phyloP scores from a whole-genome alignment of 2,888 invertebrate genomes.

The Pterostichus madidus region DNA sequence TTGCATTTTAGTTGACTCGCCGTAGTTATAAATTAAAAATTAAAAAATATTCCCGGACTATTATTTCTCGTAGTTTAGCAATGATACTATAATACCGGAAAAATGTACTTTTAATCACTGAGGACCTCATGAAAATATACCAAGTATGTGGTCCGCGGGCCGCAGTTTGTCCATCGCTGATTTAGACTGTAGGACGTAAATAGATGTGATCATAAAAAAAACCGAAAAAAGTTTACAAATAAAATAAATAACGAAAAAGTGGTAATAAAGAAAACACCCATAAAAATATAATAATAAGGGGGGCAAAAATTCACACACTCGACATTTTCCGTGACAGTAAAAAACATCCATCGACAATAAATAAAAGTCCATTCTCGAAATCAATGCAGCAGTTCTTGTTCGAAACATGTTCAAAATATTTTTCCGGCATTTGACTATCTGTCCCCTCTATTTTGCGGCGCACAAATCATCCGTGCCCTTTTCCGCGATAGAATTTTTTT shows the following conservation, averaged over 20 bases:
- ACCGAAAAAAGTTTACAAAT: slow-evolving; percentile 34
- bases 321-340: slow-evolving; percentile 39
- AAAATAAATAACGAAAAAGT: slow-evolving; percentile 35
- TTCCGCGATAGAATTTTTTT: slow-evolving; percentile 70
- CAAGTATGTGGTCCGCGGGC: too few relatives aligned
- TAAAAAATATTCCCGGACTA: too few relatives aligned
- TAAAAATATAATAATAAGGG: slow-evolving; percentile 39
- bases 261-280: slow-evolving; percentile 6
- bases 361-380: slow-evolving; percentile 29
- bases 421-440: slow-evolving; percentile 67
- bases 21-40: too few relatives aligned
- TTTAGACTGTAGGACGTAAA: too few relatives aligned
- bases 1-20: too few relatives aligned
- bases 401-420: slow-evolving; percentile 65
- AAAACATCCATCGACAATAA: slow-evolving; percentile 42
- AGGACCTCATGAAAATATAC: too few relatives aligned
- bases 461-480: slow-evolving; percentile 69
- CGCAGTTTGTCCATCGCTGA: too few relatives aligned
- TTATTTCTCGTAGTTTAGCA: too few relatives aligned
- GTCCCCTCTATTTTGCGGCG: slow-evolving; percentile 69
- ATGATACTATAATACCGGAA: too few relatives aligned
- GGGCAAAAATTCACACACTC: slow-evolving; percentile 45
- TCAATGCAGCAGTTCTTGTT: slow-evolving; percentile 55
- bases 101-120: too few relatives aligned
- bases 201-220: neutral